These are phyloP conservation scores for Drosophila acutilabella DNA, from an alignment of 2,888 invertebrate species.

Conservation along the genomic window DNA sequence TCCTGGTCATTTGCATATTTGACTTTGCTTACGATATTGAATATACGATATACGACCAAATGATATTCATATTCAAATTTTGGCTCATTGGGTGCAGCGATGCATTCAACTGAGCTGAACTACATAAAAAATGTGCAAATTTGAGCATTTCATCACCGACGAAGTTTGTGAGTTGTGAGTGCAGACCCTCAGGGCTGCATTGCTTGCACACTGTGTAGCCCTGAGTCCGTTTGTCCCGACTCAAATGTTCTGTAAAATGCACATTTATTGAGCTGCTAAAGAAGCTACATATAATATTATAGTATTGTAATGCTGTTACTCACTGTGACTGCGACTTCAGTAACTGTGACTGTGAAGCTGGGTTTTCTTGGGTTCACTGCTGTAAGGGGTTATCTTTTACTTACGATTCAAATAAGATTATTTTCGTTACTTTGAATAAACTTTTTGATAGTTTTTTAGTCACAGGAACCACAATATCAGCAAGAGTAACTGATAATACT, in stretches of 20 bases:
- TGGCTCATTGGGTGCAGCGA: slow-evolving; percentile 46
- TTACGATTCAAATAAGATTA: too few relatives aligned
- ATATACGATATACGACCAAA: slow-evolving; percentile 3
- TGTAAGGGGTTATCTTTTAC: too few relatives aligned
- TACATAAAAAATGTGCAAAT: slow-evolving; percentile 48
- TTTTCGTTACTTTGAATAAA: too few relatives aligned
- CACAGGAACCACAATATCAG: too few relatives aligned
- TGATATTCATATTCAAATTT: slow-evolving; percentile 50
- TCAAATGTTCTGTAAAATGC: slow-evolving; percentile 19
- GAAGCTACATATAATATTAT: background rate
- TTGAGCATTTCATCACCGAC: slow-evolving; percentile 27
- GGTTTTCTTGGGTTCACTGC: background rate
- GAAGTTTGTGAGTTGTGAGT: slow-evolving; percentile 1
- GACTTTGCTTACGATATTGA: slow-evolving; percentile 31
- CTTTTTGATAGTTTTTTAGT: too few relatives aligned
- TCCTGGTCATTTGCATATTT: slow-evolving; percentile 46
- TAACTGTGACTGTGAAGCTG: background rate
- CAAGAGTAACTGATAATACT: too few relatives aligned
- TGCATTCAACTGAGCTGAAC: slow-evolving; percentile 50
- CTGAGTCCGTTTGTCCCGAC: slow-evolving; percentile 1
- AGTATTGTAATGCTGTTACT: background rate
- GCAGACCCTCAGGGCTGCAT: slow-evolving; percentile 6
- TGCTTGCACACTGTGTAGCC: background rate
- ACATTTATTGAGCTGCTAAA: slow-evolving; percentile 18
- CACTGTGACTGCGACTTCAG: background rate